These are phyloP conservation scores for Astreopora myriophthalma DNA, from an alignment of 64 coral and sea anemone species.

Conservation along the genomic window DNA sequence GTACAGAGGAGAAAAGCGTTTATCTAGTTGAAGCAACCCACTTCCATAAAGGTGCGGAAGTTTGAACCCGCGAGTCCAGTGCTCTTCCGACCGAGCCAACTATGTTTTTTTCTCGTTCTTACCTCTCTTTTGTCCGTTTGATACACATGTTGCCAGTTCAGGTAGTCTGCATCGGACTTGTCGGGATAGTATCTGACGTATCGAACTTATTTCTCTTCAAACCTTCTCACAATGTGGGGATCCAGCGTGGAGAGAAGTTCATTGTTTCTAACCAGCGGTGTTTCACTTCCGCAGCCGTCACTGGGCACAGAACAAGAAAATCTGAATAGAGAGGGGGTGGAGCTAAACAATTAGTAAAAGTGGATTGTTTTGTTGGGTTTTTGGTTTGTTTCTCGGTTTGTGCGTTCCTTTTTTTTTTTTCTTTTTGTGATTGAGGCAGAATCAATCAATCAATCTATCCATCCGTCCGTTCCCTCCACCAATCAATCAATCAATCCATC, in stretches of 20 bases:
- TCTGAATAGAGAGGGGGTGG: not conserved
- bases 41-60: too few species aligned
- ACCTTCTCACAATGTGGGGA: conserved; percentile 37
- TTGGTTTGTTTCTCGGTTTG: too few species aligned
- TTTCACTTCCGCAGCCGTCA: conserved; percentile 75
- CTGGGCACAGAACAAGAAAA: conserved; percentile 45
- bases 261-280: conserved; percentile 31
- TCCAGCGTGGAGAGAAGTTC: conserved; percentile 49
- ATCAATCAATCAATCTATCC: too few species aligned
- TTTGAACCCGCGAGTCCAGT: too few species aligned
- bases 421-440: too few species aligned
- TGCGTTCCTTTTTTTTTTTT: too few species aligned
- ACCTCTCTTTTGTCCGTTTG: conserved; percentile 34
- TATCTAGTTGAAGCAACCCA: too few species aligned
- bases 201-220: conserved; percentile 57
- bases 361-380: too few species aligned
- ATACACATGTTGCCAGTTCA: conserved; percentile 60
- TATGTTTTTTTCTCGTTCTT: not conserved
- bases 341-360: not conserved
- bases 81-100: too few species aligned
- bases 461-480: too few species aligned
- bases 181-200: conserved; percentile 34
- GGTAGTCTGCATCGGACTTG: conserved; percentile 2
- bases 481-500: too few species aligned
- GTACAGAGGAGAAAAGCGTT: too few species aligned